Conservation (phyloP, 2,888 invertebrate species). For the Lasioglossum calceatum region DNA sequence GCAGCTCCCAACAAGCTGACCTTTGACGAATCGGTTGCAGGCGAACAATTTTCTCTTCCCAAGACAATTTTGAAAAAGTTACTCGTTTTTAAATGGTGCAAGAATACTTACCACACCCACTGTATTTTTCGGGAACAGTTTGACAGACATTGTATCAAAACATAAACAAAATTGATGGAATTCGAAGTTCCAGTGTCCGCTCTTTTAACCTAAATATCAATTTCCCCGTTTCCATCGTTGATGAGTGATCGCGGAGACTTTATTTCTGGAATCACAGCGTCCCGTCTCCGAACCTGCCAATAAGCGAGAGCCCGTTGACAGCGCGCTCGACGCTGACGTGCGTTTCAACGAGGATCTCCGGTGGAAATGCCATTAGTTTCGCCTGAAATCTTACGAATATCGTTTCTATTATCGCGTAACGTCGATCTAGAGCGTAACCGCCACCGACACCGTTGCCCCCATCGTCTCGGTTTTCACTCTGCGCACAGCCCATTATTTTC, state of each 20-base stretch:
- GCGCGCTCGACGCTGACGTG: not conserved
- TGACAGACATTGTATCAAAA: not conserved
- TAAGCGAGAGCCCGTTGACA: not conserved
- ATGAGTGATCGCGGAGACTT: not conserved
- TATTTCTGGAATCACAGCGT: not conserved
- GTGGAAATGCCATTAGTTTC: conserved; percentile 21
- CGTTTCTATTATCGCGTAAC: conserved; percentile 21
- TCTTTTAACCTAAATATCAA: not conserved
- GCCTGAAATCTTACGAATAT: conserved; percentile 5
- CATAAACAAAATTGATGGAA: not conserved
- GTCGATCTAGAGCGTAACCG: conserved; percentile 10
- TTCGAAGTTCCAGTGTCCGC: not conserved
- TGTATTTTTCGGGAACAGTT: too few relatives aligned
- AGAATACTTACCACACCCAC: too few relatives aligned
- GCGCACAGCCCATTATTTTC: conserved; percentile 10
- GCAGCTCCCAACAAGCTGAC: not conserved
- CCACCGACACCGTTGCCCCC: too few relatives aligned
- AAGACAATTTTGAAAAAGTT: too few relatives aligned
- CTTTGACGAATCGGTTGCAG: not conserved
- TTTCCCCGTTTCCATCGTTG: not conserved
- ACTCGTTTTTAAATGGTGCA: too few relatives aligned
- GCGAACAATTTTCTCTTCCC: not conserved
- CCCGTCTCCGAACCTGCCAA: not conserved
- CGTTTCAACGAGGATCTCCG: conserved; percentile 4
- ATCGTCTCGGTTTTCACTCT: too few relatives aligned